Percentiles rank a stretch among this genome's conserved stretches.
Evolutionary conservation across 2,888 invertebrate genomes (phyloP).

Genomic region (Alcis repandata): DNA sequence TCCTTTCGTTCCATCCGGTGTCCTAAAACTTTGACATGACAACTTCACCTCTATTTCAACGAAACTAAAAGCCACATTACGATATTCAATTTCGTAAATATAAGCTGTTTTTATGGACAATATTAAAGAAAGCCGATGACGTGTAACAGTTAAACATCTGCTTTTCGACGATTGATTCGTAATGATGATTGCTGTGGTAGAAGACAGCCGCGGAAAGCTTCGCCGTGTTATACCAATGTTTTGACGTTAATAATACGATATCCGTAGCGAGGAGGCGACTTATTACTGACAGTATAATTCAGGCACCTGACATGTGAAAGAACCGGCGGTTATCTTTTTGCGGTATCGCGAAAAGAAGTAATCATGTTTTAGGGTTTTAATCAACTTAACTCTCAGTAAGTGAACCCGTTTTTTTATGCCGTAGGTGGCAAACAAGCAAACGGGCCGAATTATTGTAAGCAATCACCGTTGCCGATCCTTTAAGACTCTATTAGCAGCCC

Average conservation of each 20-base stretch:
- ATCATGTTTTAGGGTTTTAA: constrained; percentile 35
- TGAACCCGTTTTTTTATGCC: too few species aligned
- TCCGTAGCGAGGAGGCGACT: constrained; percentile 67
- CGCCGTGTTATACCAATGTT: constrained; percentile 69
- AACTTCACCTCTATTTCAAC: constrained; percentile 48
- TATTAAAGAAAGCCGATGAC: constrained; percentile 75
- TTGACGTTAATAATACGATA: constrained; percentile 74
- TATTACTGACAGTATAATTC: constrained; percentile 74
- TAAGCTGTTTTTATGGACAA: constrained; percentile 46
- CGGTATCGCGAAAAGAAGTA: constrained; percentile 44
- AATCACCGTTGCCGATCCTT: not conserved
- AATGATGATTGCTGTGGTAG: constrained; percentile 68
- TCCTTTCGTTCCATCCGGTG: constrained; percentile 65
- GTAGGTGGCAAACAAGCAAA: too few species aligned
- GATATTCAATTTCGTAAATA: constrained; percentile 1
- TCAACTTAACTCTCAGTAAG: constrained; percentile 1
- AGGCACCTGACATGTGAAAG: constrained; percentile 58
- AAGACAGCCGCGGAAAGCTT: constrained; percentile 71
- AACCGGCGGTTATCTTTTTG: constrained; percentile 49
- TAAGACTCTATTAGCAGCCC: too few species aligned
- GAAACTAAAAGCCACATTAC: constrained; percentile 45
- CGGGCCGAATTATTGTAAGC: too few species aligned
- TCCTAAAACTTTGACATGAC: constrained; percentile 36
- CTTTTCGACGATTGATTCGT: constrained; percentile 50
- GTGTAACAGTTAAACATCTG: constrained; percentile 78